Evolutionary conservation across 2,797 vertebrate species (phyloP).

Genomic region (Craterocephalus amniculus): DNA sequence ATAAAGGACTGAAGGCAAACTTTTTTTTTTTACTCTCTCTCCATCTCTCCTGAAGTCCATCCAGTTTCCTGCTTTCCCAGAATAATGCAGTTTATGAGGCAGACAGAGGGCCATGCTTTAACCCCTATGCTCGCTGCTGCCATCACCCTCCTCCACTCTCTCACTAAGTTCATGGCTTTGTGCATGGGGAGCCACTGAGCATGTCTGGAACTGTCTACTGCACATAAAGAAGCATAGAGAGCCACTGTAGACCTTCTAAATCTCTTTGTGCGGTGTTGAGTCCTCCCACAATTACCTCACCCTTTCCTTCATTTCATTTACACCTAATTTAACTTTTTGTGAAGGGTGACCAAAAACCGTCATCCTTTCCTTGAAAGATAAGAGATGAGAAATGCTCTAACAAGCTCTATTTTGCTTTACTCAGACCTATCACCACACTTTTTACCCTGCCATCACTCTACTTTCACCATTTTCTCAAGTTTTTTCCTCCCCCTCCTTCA

Average conservation of each 20-base stretch:
- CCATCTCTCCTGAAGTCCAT: conserved; percentile 49
- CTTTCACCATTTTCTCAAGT: conserved; percentile 5
- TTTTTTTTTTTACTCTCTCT: conserved; percentile 23
- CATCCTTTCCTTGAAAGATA: conserved; percentile 24
- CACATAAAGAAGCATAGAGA: conserved; percentile 20
- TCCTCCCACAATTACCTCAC: background rate
- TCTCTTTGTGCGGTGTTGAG: background rate
- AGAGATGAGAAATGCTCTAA: conserved; percentile 48
- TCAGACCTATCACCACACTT: background rate
- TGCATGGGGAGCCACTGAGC: conserved; percentile 11
- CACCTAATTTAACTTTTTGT: background rate
- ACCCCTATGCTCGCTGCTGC: conserved; percentile 38
- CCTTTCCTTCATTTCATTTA: conserved; percentile 12
- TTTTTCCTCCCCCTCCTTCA: background rate
- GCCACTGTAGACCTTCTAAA: background rate
- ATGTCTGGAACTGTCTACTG: conserved; percentile 6
- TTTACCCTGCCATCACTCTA: conserved; percentile 4
- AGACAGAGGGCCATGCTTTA: conserved; percentile 71
- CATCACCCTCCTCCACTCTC: conserved; percentile 44
- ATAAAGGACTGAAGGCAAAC: conserved; percentile 12
- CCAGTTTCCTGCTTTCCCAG: conserved; percentile 70
- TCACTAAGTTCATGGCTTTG: conserved; percentile 35
- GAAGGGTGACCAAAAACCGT: conserved; percentile 4
- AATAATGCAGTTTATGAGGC: conserved; percentile 79
- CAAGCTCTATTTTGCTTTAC: conserved; percentile 36